A percentile compares a stretch with the other conserved stretches of the same genome.
phyloP scores from a whole-genome alignment of 2,888 invertebrate species.

The Drosophila emarginata region DNA sequence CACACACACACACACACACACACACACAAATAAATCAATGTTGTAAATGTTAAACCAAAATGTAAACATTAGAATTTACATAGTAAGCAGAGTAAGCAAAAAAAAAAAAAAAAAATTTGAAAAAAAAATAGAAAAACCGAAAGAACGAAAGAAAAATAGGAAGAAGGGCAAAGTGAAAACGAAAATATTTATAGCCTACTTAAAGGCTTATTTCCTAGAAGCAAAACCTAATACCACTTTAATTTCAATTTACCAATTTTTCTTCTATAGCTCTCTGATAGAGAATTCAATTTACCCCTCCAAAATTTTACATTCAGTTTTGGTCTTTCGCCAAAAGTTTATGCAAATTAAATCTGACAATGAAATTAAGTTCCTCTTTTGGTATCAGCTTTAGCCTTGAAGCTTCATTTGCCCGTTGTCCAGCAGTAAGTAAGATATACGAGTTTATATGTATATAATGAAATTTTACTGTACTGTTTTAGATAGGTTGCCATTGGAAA shows the following conservation, averaged over 20 bases:
- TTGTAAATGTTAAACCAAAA: constrained; percentile 46
- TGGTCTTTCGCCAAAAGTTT: constrained; percentile 1
- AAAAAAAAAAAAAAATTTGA: not conserved
- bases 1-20: constrained; percentile 20
- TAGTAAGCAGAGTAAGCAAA: constrained; percentile 18
- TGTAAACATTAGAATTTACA: constrained; percentile 58
- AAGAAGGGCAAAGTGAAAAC: constrained; percentile 11
- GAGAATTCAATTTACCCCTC: not conserved
- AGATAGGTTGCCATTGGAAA: not conserved
- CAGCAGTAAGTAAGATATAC: too few relatives aligned
- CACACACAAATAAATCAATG: constrained; percentile 59
- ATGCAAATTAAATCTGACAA: not conserved
- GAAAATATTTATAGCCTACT: constrained; percentile 57
- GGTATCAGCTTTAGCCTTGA: not conserved
- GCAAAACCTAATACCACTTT: constrained; percentile 56
- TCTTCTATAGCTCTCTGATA: constrained; percentile 20
- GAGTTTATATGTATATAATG: too few relatives aligned
- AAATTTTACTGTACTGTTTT: too few relatives aligned
- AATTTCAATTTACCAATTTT: constrained; percentile 49
- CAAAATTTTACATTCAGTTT: not conserved
- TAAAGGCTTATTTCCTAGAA: constrained; percentile 47
- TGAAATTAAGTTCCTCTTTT: not conserved
- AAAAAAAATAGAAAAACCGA: not conserved
- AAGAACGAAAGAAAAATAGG: not conserved
- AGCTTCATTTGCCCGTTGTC: not conserved